phyloP scores from a whole-genome alignment of 2,113 vertebrate genomes.

The Zapus hudsonius region DNA sequence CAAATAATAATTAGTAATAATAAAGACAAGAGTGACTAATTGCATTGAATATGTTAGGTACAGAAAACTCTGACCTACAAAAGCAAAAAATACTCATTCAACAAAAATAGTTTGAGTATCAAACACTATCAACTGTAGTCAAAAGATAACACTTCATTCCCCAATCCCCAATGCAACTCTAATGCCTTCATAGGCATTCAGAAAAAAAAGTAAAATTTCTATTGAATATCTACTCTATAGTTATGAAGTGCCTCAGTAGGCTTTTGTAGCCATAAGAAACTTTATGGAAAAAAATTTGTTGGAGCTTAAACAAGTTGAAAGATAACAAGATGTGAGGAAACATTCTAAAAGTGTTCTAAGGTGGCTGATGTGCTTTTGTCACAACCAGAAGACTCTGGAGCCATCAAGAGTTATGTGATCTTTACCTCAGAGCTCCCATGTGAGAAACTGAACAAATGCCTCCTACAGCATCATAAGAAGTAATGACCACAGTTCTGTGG shows the following conservation, averaged over 20 bases:
- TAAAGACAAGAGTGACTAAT: background rate
- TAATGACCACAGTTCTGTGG: background rate
- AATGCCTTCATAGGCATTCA: background rate
- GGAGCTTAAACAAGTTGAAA: slow-evolving; percentile 41
- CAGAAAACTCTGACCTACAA: slow-evolving; percentile 25
- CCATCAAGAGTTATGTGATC: background rate
- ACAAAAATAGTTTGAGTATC: slow-evolving; percentile 39
- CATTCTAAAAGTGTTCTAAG: slow-evolving; percentile 5
- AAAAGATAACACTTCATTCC: background rate
- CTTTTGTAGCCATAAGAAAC: background rate
- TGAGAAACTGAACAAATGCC: background rate
- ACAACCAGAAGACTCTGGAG: background rate
- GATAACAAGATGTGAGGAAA: background rate
- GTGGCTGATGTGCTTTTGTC: background rate
- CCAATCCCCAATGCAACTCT: background rate
- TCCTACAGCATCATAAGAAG: background rate
- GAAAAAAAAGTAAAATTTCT: background rate
- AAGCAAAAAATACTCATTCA: background rate
- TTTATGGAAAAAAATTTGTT: slow-evolving; percentile 14
- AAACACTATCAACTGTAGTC: background rate
- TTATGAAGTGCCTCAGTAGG: background rate
- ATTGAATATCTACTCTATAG: background rate
- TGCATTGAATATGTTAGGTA: background rate
- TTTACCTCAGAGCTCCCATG: background rate
- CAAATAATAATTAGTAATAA: slow-evolving; percentile 1